Evolutionary conservation across 2,888 invertebrate species (phyloP).

Genomic region (Parnassius smintheus): DNA sequence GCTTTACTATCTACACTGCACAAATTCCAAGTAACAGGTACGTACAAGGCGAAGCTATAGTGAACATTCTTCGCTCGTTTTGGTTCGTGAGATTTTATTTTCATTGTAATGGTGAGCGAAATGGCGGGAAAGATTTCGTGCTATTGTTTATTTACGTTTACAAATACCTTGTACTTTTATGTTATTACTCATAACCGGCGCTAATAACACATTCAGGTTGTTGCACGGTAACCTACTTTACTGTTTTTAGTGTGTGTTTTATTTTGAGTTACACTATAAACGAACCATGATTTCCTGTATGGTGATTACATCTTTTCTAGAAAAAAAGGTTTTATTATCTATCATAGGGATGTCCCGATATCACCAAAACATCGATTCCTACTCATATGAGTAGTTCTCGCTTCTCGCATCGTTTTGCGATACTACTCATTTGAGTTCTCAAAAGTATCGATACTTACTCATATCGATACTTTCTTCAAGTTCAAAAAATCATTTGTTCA

Average conservation of each 20-base stretch:
- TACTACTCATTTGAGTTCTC: too few relatives aligned
- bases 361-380: too few relatives aligned
- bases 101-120: constrained; percentile 40
- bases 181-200: background rate
- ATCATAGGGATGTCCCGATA: too few relatives aligned
- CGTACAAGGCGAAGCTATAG: constrained; percentile 42
- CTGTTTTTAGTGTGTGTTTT: background rate
- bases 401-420: too few relatives aligned
- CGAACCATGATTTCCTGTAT: too few relatives aligned
- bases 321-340: too few relatives aligned
- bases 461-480: too few relatives aligned
- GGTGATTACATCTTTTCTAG: too few relatives aligned
- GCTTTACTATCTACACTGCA: constrained; percentile 44
- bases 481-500: too few relatives aligned
- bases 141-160: constrained; percentile 27
- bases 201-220: background rate
- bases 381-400: too few relatives aligned
- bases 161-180: constrained; percentile 1
- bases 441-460: too few relatives aligned
- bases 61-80: constrained; percentile 51
- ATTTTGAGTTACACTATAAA: too few relatives aligned
- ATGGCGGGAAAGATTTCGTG: constrained; percentile 40
- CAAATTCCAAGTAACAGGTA: constrained; percentile 69
- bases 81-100: constrained; percentile 48
- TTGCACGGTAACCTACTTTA: background rate